Evolutionary conservation across 2,797 vertebrate species (phyloP).

Genomic region (Megalops cyprinoides): DNA sequence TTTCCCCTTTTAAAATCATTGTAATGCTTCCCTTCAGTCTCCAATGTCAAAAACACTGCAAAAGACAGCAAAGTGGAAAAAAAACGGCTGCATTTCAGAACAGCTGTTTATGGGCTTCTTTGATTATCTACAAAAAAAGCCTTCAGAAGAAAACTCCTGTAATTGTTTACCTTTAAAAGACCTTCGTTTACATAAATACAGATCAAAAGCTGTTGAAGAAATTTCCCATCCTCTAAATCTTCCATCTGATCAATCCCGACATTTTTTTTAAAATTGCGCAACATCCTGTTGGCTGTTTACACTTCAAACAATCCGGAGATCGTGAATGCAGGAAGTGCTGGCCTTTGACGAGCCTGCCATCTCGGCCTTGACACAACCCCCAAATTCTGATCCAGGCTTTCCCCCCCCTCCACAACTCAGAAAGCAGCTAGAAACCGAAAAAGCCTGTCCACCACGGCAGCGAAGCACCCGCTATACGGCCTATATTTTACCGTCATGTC

Average conservation of each 20-base stretch:
- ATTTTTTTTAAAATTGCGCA: slow-evolving; percentile 50
- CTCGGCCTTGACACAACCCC: slow-evolving; percentile 2
- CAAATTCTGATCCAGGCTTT: slow-evolving; percentile 1
- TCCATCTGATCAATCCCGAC: slow-evolving; percentile 53
- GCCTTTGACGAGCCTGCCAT: slow-evolving; percentile 33
- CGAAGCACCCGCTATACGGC: slow-evolving; percentile 66
- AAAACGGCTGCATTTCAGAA: too few relatives aligned
- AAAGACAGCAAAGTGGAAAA: too few relatives aligned
- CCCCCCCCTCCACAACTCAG: slow-evolving; percentile 6
- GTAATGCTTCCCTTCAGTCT: too few relatives aligned
- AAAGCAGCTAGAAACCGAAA: slow-evolving; percentile 17
- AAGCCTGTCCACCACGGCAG: not conserved
- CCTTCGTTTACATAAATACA: slow-evolving; percentile 16
- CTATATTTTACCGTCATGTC: slow-evolving; percentile 72
- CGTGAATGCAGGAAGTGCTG: slow-evolving; percentile 56
- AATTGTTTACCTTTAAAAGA: not conserved
- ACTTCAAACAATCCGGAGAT: slow-evolving; percentile 45
- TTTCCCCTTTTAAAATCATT: too few relatives aligned
- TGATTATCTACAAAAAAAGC: not conserved
- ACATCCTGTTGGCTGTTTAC: slow-evolving; percentile 69
- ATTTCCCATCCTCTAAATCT: slow-evolving; percentile 48
- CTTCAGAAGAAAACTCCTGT: not conserved
- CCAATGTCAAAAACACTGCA: too few relatives aligned
- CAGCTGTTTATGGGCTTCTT: not conserved
- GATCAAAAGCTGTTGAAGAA: slow-evolving; percentile 33